Base-by-base conservation (phyloP, 2,888 invertebrate species). In the Cosmia pyralina region DNA sequence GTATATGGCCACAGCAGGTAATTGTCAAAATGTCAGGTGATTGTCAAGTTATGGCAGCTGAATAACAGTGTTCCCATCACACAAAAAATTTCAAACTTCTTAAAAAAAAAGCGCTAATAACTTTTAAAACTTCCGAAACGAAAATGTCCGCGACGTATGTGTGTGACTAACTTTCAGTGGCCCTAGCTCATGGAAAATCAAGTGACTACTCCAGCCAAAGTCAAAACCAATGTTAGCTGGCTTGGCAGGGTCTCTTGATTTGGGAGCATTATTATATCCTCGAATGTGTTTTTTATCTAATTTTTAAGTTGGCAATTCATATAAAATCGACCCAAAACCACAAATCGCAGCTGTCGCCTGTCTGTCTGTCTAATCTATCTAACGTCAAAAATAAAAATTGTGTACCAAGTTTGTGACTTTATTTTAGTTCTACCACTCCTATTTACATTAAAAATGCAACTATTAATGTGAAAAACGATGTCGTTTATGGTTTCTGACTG, bases 401-500 rank as follows among this genome's bases (percentile, higher is more conserved):
- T 69, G 66, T 22, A 65, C 8, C 15, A 17, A 15, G 34, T 22
- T 69, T 34, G 52, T 48, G 69, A 41, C 46, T 38, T 15, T 28
- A 50, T 38, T 63, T 60, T 55, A 13, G 6, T 58, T 28, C 19
- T 55, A 52, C 13, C 34, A 38, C 46, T 69, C 28, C 0, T 52
- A 52, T 6, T 57, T 63, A 65, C n/a, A 48, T 34, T 38, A 41
- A 59, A 34, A 72, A 44, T 58, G 53, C 22, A 81, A 72, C n/a
- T 65, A 67, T n/a, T 55, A 46, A 62, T 66, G 59, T 75, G 62
- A 74, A 72, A 72, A 71, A 80, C 58, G 8, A 88, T 89, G 88
- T 88, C 85, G 84, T 75, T 28, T 53, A 67, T 55, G 70, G 75
- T 79, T 77, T 63, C n/a, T 67, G 22, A 65, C 67, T 84, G 86